Conservation (phyloP, 2,888 invertebrate genomes). For the Steinernema scapterisci region DNA sequence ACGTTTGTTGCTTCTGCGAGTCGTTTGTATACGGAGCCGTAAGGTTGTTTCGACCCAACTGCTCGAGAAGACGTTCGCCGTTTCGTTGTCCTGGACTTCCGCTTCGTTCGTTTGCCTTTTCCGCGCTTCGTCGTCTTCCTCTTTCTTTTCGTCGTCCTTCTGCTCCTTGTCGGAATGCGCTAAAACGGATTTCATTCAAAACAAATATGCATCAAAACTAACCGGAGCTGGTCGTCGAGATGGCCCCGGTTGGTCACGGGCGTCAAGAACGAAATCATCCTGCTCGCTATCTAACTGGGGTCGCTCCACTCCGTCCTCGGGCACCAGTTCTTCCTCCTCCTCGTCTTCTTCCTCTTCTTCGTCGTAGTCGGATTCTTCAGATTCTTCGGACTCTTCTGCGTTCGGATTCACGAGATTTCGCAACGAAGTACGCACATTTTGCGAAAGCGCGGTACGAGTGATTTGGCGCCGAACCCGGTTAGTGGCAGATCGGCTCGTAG, state of each 20-base stretch:
- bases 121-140: neutral
- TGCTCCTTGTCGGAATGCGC: neutral
- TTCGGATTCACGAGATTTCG: neutral
- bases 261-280: conserved; percentile 15
- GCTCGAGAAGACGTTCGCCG: neutral
- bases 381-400: neutral
- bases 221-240: neutral
- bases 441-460: conserved; percentile 1
- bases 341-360: neutral
- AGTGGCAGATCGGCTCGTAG: neutral
- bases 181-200: neutral
- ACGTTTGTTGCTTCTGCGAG: neutral
- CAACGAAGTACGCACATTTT: neutral
- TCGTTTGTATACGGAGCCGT: neutral
- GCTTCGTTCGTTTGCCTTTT: neutral
- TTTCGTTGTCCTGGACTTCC: neutral
- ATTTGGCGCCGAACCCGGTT: neutral
- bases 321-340: neutral
- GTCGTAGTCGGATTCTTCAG: neutral
- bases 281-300: neutral
- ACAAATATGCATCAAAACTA: neutral
- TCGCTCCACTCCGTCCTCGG: neutral
- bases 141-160: neutral
- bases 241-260: neutral
- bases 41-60: neutral